Conservation (phyloP, 2,797 vertebrate genomes). For the Enteromius radiatus region DNA sequence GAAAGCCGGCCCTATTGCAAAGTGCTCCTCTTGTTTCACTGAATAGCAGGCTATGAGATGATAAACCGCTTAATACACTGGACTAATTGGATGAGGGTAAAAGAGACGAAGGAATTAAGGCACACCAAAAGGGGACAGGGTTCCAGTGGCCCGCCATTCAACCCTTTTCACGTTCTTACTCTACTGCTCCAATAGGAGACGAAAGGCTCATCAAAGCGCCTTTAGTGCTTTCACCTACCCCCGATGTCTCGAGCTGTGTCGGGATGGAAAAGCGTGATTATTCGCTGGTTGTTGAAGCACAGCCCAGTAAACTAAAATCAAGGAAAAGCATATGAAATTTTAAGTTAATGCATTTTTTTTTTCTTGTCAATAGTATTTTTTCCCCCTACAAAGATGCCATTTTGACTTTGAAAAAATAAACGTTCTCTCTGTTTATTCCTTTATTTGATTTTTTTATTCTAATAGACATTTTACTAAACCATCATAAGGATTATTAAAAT, state of each 20-base stretch:
- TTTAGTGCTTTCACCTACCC: conserved; percentile 73
- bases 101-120: conserved; percentile 99
- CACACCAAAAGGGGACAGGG: conserved; percentile 90
- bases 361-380: too few relatives aligned
- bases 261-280: conserved; percentile 61
- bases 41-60: conserved; percentile 99
- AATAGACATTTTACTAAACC: not conserved
- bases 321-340: conserved; percentile 34
- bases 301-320: conserved; percentile 75
- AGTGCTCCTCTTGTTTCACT: conserved; percentile 99
- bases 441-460: not conserved
- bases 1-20: conserved; percentile 99
- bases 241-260: conserved; percentile 66
- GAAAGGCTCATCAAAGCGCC: conserved; percentile 92
- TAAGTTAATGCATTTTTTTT: too few relatives aligned
- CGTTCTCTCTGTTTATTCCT: not conserved
- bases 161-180: conserved; percentile 85
- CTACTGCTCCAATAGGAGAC: conserved; percentile 81
- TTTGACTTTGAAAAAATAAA: not conserved
- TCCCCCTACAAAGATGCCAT: not conserved
- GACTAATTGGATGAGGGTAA: conserved; percentile 99
- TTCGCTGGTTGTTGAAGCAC: conserved; percentile 67
- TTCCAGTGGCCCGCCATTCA: conserved; percentile 93
- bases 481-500: not conserved
- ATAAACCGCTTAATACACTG: conserved; percentile 99